Evolutionary conservation across 2,113 vertebrate species (phyloP).

Genomic region (Erythrolamprus reginae): DNA sequence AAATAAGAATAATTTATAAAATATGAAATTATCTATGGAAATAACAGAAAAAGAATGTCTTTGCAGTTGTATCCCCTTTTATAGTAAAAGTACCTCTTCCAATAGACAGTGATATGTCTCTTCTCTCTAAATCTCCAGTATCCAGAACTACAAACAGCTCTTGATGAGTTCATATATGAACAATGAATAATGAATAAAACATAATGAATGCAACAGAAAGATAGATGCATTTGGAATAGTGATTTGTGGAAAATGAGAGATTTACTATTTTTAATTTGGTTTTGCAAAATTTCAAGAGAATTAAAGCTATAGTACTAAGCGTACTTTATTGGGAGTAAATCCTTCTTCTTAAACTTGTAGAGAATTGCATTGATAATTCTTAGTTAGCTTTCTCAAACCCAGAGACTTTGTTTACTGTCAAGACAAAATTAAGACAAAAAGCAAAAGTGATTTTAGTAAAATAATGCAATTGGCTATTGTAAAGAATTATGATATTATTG

Average conservation of each 20-base stretch:
- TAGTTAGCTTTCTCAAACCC: conserved; percentile 34
- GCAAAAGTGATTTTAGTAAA: conserved; percentile 9
- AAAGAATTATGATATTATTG: conserved; percentile 10
- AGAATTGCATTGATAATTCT: conserved; percentile 1
- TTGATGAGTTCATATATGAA: conserved; percentile 44
- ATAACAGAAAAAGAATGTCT: neutral
- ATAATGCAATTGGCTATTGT: neutral
- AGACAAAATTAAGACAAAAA: conserved; percentile 12
- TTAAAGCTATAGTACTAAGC: neutral
- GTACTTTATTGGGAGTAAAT: neutral
- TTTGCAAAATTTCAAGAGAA: conserved; percentile 12
- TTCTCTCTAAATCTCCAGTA: neutral
- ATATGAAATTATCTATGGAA: neutral
- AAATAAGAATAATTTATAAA: neutral
- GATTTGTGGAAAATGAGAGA: conserved; percentile 34
- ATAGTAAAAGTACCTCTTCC: neutral
- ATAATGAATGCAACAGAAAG: neutral
- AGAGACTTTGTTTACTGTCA: conserved; percentile 29
- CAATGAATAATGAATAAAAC: neutral
- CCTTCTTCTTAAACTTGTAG: neutral
- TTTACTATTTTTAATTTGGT: conserved; percentile 19
- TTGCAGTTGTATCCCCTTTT: neutral
- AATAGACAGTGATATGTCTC: neutral
- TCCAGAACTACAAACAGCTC: conserved; percentile 47
- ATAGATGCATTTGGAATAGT: conserved; percentile 27